Percentiles rank a stretch among this genome's conserved stretches.
Conservation (phyloP, 2,888 invertebrate species). For the Molorchus minor region DNA sequence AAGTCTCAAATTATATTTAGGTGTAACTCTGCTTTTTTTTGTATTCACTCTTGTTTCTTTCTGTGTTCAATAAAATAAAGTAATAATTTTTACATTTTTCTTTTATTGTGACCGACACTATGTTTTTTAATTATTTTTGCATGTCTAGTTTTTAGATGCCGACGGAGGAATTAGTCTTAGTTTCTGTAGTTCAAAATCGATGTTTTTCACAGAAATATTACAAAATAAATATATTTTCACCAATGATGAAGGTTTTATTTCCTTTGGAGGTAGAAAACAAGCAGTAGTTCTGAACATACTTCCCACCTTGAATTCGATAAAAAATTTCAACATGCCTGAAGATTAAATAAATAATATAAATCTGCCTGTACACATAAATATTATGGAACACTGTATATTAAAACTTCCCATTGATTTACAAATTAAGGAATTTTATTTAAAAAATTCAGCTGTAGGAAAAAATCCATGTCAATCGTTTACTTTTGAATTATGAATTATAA, state of each 20-base stretch:
- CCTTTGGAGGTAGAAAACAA: background rate
- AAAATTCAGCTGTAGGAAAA: too few relatives aligned
- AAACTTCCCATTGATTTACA: too few relatives aligned
- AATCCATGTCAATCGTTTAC: too few relatives aligned
- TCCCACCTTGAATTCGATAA: too few relatives aligned
- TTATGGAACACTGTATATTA: too few relatives aligned
- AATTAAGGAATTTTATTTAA: too few relatives aligned
- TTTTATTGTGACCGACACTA: conserved; percentile 44
- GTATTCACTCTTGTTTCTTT: conserved; percentile 36
- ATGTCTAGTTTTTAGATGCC: conserved; percentile 30
- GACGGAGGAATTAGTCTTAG: conserved; percentile 26
- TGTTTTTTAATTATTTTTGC: conserved; percentile 20
- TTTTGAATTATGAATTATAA: too few relatives aligned
- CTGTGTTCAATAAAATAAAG: conserved; percentile 48
- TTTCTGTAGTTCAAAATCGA: conserved; percentile 31
- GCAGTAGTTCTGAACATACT: too few relatives aligned
- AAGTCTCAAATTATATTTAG: conserved; percentile 39
- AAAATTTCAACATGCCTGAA: too few relatives aligned
- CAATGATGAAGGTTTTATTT: conserved; percentile 14
- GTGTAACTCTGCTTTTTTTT: conserved; percentile 33
- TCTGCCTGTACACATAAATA: too few relatives aligned
- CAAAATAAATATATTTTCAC: conserved; percentile 40
- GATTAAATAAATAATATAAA: too few relatives aligned
- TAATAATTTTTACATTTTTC: conserved; percentile 35
- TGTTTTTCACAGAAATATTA: conserved; percentile 35